Evolutionary conservation across 2,888 invertebrate genomes (phyloP).

Genomic region (Eumacrocentrus americanus): DNA sequence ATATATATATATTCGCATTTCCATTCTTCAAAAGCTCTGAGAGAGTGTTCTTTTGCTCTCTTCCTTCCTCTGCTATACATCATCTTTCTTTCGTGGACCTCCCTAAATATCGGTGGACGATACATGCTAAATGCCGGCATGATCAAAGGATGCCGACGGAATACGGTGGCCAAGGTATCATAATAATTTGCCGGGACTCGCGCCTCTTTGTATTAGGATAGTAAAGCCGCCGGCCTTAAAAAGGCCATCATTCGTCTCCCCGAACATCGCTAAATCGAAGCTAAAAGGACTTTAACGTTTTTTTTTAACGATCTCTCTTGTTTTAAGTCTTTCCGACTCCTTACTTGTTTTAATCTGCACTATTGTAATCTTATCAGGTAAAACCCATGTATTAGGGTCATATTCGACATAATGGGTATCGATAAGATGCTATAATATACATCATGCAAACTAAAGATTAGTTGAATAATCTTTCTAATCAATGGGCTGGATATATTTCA

Average conservation of each 20-base stretch:
- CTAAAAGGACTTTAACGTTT: slow-evolving; percentile 55
- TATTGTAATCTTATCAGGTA: no score
- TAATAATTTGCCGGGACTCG: slow-evolving; percentile 61
- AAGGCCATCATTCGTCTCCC: slow-evolving; percentile 29
- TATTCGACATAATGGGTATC: no score
- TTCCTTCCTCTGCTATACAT: slow-evolving; percentile 7
- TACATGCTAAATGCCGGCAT: slow-evolving; percentile 58
- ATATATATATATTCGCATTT: no score
- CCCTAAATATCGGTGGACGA: slow-evolving; percentile 54
- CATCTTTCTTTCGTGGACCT: not conserved
- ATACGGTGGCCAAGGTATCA: slow-evolving; percentile 61
- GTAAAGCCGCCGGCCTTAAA: slow-evolving; percentile 53
- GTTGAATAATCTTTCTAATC: no score
- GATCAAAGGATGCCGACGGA: slow-evolving; percentile 60
- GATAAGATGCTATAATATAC: no score
- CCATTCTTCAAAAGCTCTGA: not conserved
- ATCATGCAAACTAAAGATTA: no score
- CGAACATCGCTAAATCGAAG: slow-evolving; percentile 52
- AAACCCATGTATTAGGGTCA: no score
- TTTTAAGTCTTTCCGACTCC: not conserved
- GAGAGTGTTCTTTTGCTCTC: not conserved
- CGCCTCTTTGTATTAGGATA: slow-evolving; percentile 61
- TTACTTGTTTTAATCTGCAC: not conserved
- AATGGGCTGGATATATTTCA: no score
- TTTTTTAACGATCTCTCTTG: slow-evolving; percentile 51